phyloP scores from a whole-genome alignment of 2,797 vertebrate species.

The Ctenopoma kingsleyae region DNA sequence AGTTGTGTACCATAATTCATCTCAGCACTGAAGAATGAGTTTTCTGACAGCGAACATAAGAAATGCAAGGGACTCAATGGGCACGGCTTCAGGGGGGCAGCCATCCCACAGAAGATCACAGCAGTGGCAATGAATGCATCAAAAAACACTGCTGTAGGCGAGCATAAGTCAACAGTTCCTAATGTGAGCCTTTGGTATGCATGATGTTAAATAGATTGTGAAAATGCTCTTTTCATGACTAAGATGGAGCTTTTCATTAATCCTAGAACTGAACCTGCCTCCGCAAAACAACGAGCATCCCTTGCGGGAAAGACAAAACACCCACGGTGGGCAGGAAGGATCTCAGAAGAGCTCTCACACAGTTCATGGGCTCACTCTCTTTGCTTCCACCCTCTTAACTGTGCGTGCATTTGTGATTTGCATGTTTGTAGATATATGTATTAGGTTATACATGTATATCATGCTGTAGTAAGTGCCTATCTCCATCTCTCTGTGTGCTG shows the following conservation, averaged over 20 bases:
- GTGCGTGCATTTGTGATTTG: constrained; percentile 56
- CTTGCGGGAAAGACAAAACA: constrained; percentile 83
- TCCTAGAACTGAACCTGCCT: constrained; percentile 83
- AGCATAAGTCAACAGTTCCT: constrained; percentile 79
- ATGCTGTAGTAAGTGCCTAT: constrained; percentile 35
- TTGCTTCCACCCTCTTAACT: constrained; percentile 61
- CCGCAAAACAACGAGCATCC: constrained; percentile 83
- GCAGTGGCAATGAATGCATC: constrained; percentile 77
- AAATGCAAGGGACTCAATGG: constrained; percentile 76
- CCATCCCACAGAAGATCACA: constrained; percentile 78
- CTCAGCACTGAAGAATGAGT: constrained; percentile 62
- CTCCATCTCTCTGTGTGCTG: constrained; percentile 13
- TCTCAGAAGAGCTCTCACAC: constrained; percentile 76
- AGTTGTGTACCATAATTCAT: constrained; percentile 70
- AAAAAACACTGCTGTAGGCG: constrained; percentile 77
- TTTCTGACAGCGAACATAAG: constrained; percentile 72
- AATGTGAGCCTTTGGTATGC: constrained; percentile 81
- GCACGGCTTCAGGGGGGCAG: constrained; percentile 63
- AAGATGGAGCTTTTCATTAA: constrained; percentile 88
- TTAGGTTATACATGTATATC: constrained; percentile 33
- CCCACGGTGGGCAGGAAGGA: constrained; percentile 79
- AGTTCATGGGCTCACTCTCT: constrained; percentile 64
- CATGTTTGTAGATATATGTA: constrained; percentile 50
- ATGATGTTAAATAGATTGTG: constrained; percentile 84
- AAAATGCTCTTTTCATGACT: constrained; percentile 84